These are phyloP conservation scores for Bactericera cockerelli DNA, from an alignment of 1,140 invertebrate species.

Conservation along the genomic window DNA sequence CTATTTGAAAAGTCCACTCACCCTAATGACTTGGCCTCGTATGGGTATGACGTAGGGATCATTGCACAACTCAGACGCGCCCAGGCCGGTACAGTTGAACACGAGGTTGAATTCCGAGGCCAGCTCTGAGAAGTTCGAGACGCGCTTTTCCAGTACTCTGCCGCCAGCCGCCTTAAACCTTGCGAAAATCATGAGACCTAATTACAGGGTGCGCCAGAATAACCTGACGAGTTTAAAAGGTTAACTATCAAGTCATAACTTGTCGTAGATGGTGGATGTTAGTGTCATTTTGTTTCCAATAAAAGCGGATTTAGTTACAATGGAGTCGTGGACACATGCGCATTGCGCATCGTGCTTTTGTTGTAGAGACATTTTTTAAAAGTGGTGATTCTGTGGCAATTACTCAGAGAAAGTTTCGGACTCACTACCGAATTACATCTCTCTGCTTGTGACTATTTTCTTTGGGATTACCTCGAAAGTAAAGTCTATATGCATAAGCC, in stretches of 20 bases:
- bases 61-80: constrained; percentile 54
- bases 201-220: no score
- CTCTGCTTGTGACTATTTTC: no score
- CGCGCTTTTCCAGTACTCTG: constrained; percentile 14
- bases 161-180: constrained; percentile 19
- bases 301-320: no score
- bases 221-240: neutral
- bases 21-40: constrained; percentile 76
- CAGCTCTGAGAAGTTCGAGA: constrained; percentile 20
- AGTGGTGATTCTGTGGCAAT: no score
- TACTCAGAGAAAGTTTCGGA: no score
- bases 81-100: constrained; percentile 76
- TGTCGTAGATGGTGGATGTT: no score
- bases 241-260: neutral
- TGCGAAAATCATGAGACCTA: constrained; percentile 10
- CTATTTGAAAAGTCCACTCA: constrained; percentile 28
- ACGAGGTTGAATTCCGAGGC: constrained; percentile 49
- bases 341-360: no score
- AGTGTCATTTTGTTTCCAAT: no score
- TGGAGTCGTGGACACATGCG: no score
- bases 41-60: constrained; percentile 64
- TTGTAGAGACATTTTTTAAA: no score
- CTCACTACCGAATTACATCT: no score
- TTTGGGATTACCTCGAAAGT: neutral
- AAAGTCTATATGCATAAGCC: no score